Percentiles rank a stretch among this genome's conserved stretches.
phyloP scores from a whole-genome alignment of 2,113 vertebrate species.

The Rhineura floridana region DNA sequence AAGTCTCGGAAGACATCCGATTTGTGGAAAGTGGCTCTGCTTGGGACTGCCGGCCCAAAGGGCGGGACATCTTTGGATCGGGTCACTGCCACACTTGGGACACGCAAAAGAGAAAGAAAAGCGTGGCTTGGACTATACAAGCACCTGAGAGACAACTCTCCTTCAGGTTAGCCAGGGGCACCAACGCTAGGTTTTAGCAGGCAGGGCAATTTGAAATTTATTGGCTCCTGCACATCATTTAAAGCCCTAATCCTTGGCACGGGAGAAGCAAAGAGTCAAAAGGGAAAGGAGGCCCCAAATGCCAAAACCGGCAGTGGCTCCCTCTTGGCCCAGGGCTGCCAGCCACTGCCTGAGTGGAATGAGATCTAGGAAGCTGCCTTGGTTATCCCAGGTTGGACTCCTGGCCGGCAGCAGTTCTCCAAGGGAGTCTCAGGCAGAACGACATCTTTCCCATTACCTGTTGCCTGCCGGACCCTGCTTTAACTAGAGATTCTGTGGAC shows the following conservation, averaged over 20 bases:
- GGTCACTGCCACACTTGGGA: conserved; percentile 88
- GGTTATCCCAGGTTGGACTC: too few species aligned
- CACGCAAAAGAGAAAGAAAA: not conserved
- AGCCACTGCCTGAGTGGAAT: too few species aligned
- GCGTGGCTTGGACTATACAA: not conserved
- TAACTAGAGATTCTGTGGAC: fast-evolving
- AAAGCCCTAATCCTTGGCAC: not conserved
- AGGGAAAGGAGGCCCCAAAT: not conserved
- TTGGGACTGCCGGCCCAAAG: conserved; percentile 91
- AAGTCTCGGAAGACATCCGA: conserved; percentile 89
- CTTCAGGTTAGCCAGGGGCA: not conserved
- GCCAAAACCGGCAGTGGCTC: not conserved
- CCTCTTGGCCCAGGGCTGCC: not conserved
- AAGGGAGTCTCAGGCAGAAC: not conserved
- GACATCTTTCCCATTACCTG: too few species aligned
- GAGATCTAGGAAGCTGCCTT: not conserved
- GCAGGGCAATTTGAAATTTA: not conserved
- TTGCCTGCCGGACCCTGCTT: too few species aligned
- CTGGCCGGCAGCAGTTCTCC: not conserved
- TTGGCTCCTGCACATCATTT: not conserved
- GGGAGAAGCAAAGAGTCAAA: not conserved
- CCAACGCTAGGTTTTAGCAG: not conserved
- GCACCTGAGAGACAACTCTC: too few species aligned
- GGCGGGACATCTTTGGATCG: conserved; percentile 95
- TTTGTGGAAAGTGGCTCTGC: conserved; percentile 83